Conservation (phyloP, 2,797 vertebrate species). For the Otus scops region DNA sequence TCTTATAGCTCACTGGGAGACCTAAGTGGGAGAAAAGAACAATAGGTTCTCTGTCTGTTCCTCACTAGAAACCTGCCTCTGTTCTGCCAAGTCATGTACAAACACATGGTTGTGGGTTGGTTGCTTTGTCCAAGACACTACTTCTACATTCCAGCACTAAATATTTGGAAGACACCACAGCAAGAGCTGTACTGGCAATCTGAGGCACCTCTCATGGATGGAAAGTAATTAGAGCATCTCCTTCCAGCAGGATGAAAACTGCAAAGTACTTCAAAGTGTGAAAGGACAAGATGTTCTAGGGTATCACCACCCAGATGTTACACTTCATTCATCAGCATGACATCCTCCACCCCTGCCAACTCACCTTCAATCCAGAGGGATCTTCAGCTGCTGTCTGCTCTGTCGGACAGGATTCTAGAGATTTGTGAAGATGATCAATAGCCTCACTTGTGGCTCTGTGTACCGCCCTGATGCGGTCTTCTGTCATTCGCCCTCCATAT, state of each 20-base stretch:
- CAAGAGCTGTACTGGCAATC: neutral
- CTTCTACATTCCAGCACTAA: neutral
- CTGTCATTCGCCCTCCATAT: constrained; percentile 81
- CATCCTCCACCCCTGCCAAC: neutral
- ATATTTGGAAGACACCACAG: neutral
- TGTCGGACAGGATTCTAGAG: constrained; percentile 85
- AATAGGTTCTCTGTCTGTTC: neutral
- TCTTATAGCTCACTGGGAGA: neutral
- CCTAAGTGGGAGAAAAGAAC: neutral
- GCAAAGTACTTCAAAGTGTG: neutral
- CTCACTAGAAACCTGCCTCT: neutral
- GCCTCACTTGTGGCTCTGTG: constrained; percentile 83
- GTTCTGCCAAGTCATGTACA: neutral
- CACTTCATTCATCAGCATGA: neutral
- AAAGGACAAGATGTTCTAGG: neutral
- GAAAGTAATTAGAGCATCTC: neutral
- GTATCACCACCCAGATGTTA: neutral
- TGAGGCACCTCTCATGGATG: neutral
- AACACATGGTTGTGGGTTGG: neutral
- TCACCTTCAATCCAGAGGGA: constrained; percentile 87
- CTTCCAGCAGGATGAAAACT: neutral
- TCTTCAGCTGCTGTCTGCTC: constrained; percentile 78
- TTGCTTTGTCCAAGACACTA: neutral
- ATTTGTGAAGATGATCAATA: constrained; percentile 88
- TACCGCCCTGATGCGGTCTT: constrained; percentile 74